phyloP scores from a whole-genome alignment of 37 sponge, comb jelly and placozoan genomes.

The Corticium candelabrum region DNA sequence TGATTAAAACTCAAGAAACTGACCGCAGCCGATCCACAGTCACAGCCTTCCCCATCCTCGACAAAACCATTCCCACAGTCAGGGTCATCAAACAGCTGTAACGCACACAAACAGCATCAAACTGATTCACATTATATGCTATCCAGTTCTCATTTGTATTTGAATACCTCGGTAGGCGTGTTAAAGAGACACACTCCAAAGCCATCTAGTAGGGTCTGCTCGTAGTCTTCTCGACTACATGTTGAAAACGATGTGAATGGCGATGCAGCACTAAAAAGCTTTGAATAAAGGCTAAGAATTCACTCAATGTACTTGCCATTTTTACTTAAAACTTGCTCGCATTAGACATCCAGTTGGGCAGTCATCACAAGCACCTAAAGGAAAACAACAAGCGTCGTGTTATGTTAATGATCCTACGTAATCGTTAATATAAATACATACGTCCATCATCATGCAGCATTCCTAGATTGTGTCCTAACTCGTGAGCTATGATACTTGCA shows the following conservation, averaged over 20 bases:
- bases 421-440: background rate
- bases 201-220: background rate
- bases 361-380: background rate
- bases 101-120: background rate
- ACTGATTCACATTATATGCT: no score
- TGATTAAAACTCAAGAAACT: no score
- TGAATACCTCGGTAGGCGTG: background rate
- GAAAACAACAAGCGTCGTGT: background rate
- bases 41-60: background rate
- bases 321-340: background rate
- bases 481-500: background rate
- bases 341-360: background rate
- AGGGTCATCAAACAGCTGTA: background rate
- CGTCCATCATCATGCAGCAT: background rate
- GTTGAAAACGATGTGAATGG: background rate
- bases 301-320: no score
- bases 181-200: background rate
- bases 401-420: background rate
- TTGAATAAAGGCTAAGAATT: no score
- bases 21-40: constrained; percentile 1
- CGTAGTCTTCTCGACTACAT: background rate
- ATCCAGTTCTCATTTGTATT: no score
- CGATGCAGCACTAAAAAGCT: no score
- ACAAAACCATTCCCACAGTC: background rate
- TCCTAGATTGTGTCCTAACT: constrained; percentile 6